Percentiles rank a stretch among this genome's conserved stretches.
Evolutionary conservation across 1,140 invertebrate species (phyloP).

Genomic region (Lepidurus apus): DNA sequence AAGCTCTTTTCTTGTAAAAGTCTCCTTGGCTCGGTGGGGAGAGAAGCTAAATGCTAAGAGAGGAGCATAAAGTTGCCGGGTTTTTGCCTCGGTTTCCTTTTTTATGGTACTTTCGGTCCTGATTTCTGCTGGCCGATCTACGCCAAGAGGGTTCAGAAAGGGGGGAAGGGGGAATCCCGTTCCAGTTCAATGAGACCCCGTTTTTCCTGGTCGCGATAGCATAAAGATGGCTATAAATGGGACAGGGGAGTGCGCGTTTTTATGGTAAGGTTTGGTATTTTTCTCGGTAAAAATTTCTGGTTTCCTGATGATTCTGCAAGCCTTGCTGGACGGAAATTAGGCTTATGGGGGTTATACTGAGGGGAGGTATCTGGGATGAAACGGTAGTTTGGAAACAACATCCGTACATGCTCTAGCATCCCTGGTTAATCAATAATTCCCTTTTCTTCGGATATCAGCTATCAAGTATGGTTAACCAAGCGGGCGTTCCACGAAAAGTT

Average conservation of each 20-base stretch:
- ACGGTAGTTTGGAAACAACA: not conserved
- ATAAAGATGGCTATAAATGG: not conserved
- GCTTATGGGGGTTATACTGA: not conserved
- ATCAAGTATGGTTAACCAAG: not conserved
- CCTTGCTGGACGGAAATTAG: not conserved
- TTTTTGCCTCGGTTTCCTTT: slow-evolving; percentile 5
- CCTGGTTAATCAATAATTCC: not conserved
- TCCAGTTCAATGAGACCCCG: not conserved
- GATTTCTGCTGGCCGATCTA: not conserved
- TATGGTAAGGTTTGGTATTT: no score
- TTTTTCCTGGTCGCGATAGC: not conserved
- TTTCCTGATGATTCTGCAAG: no score
- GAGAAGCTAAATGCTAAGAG: slow-evolving; percentile 9
- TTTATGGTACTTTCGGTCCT: not conserved
- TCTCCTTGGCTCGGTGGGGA: not conserved
- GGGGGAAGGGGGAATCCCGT: not conserved
- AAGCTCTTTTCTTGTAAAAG: not conserved
- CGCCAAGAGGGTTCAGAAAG: not conserved
- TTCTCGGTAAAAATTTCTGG: no score
- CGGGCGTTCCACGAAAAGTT: not conserved
- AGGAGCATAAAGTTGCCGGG: not conserved
- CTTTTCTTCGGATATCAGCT: slow-evolving; percentile 2
- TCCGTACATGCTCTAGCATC: not conserved
- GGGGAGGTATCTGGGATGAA: not conserved
- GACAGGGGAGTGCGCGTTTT: not conserved